Conservation (phyloP, 1,140 invertebrate species). For the Globodera ellingtonae region DNA sequence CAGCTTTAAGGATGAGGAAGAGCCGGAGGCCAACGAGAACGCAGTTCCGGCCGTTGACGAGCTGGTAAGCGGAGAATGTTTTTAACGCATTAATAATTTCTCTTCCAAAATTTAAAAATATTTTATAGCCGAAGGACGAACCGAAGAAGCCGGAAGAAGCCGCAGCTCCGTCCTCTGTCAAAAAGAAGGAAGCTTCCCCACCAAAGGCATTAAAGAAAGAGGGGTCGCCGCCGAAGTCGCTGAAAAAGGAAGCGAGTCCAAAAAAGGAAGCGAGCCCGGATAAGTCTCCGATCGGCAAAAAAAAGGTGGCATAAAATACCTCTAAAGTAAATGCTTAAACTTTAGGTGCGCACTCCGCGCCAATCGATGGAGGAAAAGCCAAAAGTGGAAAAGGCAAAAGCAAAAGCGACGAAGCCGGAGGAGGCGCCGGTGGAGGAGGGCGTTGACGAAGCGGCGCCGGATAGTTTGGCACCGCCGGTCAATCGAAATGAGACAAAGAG, state of each 20-base stretch:
- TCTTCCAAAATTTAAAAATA: not conserved
- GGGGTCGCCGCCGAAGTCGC: constrained; percentile 19
- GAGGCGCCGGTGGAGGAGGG: constrained; percentile 20
- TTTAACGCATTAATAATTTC: not conserved
- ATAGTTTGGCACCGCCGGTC: not conserved
- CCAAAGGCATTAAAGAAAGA: constrained; percentile 24
- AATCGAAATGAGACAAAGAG: constrained; percentile 4
- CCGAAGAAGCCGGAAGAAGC: not conserved
- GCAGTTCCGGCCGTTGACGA: not conserved
- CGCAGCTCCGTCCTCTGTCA: not conserved
- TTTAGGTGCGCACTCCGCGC: constrained; percentile 25
- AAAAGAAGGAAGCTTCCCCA: constrained; percentile 26
- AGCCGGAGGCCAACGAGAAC: constrained; percentile 6
- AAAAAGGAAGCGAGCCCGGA: constrained; percentile 26
- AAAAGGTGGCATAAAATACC: constrained; percentile 8
- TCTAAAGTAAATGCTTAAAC: not conserved
- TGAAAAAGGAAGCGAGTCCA: constrained; percentile 9
- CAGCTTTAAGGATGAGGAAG: constrained; percentile 10
- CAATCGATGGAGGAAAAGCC: constrained; percentile 33
- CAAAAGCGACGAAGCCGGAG: constrained; percentile 7
- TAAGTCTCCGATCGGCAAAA: constrained; percentile 23
- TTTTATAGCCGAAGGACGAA: not conserved
- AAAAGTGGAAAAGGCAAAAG: constrained; percentile 30
- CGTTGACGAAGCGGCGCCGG: not conserved
- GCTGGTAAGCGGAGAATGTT: not conserved